A percentile compares a stretch with the other conserved stretches of the same genome.
Evolutionary conservation across 2,888 invertebrate species (phyloP).

Genomic region (Anthrax anthrax): DNA sequence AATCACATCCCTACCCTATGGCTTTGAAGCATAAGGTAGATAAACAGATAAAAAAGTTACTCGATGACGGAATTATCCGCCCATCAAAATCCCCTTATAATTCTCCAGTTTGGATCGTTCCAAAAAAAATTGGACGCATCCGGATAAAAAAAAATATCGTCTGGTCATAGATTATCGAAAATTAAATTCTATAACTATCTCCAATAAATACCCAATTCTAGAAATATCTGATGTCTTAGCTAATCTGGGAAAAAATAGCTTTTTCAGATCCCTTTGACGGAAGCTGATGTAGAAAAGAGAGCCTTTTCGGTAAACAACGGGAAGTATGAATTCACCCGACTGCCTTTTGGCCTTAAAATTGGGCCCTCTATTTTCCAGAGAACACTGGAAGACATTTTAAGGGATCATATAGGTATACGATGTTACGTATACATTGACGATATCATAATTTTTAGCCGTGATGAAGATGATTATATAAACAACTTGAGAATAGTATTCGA

Average conservation of each 20-base stretch:
- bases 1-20: background rate
- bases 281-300: conserved; percentile 4
- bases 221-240: conserved; percentile 7
- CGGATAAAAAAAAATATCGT: conserved; percentile 9
- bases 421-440: conserved; percentile 10
- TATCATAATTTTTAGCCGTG: conserved; percentile 6
- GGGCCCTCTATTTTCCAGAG: conserved; percentile 8
- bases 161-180: conserved; percentile 6
- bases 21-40: background rate
- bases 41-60: background rate
- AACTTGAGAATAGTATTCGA: conserved; percentile 3
- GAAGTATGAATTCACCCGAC: conserved; percentile 7
- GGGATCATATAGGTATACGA: conserved; percentile 6
- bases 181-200: conserved; percentile 1
- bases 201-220: conserved; percentile 4
- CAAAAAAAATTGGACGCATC: conserved; percentile 7
- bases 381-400: conserved; percentile 4
- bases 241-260: conserved; percentile 4
- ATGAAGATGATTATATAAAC: conserved; percentile 6
- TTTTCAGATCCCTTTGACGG: conserved; percentile 8
- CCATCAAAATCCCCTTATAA: conserved; percentile 11
- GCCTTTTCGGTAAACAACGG: conserved; percentile 6
- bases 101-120: conserved; percentile 9
- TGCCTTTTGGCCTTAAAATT: conserved; percentile 7
- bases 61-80: conserved; percentile 5